A percentile compares a stretch with the other conserved stretches of the same genome.
phyloP scores from a whole-genome alignment of 2,888 invertebrate species.

The Brenthis hecate region DNA sequence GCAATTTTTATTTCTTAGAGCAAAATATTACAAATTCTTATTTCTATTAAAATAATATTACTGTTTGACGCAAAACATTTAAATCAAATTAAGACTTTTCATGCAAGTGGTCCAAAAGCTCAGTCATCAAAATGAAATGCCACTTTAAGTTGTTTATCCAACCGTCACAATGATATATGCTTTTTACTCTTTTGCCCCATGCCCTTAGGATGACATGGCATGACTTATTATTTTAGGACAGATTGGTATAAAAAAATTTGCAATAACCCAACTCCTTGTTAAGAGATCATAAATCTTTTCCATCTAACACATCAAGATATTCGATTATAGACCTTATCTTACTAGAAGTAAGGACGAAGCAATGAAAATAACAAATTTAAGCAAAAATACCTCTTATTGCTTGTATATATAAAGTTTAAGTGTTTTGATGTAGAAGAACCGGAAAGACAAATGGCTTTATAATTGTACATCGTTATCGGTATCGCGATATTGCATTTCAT shows the following conservation, averaged over 20 bases:
- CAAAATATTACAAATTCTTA: no score
- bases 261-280: slow-evolving; percentile 39
- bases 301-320: background rate
- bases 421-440: slow-evolving; percentile 22
- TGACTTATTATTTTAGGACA: slow-evolving; percentile 37
- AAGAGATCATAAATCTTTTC: slow-evolving; percentile 43
- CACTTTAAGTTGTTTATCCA: slow-evolving; percentile 20
- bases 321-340: slow-evolving; percentile 8
- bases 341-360: background rate
- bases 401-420: no score
- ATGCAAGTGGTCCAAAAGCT: background rate
- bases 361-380: background rate
- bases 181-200: slow-evolving; percentile 4
- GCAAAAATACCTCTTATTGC: no score
- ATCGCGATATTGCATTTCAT: slow-evolving; percentile 13
- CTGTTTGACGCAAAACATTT: no score
- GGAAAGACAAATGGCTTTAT: slow-evolving; percentile 51
- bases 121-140: background rate
- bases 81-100: no score
- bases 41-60: no score
- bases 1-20: no score
- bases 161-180: slow-evolving; percentile 32
- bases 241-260: slow-evolving; percentile 34
- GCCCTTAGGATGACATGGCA: slow-evolving; percentile 23
- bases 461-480: slow-evolving; percentile 44